Conservation (phyloP, 37 sponge, comb jelly and placozoan genomes). For the Bolinopsis microptera region DNA sequence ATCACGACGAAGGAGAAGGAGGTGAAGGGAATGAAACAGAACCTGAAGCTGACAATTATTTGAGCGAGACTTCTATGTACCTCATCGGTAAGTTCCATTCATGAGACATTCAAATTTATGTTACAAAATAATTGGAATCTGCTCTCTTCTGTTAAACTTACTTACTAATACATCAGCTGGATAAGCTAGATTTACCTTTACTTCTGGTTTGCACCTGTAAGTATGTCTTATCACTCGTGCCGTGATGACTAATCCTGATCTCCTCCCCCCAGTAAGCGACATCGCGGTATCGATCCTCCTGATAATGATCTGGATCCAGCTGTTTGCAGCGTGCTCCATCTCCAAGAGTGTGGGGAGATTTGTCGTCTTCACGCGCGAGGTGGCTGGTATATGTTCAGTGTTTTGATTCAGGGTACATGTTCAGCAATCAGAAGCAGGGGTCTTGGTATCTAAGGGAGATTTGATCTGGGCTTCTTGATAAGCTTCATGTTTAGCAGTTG, state of each 20-base stretch:
- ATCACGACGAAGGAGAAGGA: not conserved
- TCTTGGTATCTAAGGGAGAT: too few species aligned
- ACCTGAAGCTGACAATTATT: not conserved
- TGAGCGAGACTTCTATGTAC: not conserved
- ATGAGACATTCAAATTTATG: too few species aligned
- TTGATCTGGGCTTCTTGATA: too few species aligned
- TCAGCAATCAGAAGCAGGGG: not conserved
- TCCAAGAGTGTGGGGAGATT: slow-evolving; percentile 32
- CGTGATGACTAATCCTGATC: too few species aligned
- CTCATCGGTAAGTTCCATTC: not conserved
- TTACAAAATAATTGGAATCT: too few species aligned
- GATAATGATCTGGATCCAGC: slow-evolving; percentile 55
- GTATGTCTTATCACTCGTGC: too few species aligned
- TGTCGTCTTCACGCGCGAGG: slow-evolving; percentile 35
- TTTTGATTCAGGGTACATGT: not conserved
- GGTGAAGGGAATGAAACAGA: not conserved
- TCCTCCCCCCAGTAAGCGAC: not conserved
- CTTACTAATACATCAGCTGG: too few species aligned
- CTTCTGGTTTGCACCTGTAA: too few species aligned
- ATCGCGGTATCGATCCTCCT: not conserved
- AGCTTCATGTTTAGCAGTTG: too few species aligned
- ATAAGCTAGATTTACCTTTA: too few species aligned
- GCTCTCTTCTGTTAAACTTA: too few species aligned
- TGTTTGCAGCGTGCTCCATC: not conserved
- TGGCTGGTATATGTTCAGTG: not conserved